Evolutionary conservation across 2,797 vertebrate species (phyloP).

Genomic region (Lerista edwardsae): DNA sequence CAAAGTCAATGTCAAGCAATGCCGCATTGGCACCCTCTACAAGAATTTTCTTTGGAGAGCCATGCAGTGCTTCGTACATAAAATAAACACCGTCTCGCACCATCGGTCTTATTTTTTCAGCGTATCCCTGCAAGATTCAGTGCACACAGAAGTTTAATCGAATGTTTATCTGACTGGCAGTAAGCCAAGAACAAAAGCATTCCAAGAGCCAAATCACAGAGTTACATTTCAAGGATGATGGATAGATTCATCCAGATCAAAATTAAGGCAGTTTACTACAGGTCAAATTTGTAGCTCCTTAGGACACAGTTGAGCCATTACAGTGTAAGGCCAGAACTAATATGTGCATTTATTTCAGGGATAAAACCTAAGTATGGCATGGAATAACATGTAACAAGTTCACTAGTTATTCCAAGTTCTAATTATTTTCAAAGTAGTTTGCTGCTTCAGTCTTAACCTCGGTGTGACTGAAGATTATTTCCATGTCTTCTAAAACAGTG

Average conservation of each 20-base stretch:
- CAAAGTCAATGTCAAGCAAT: slow-evolving; percentile 98
- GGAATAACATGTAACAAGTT: too few relatives aligned
- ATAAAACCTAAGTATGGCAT: background rate
- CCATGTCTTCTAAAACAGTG: background rate
- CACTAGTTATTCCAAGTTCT: too few relatives aligned
- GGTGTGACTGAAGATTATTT: background rate
- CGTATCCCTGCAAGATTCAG: slow-evolving; percentile 82
- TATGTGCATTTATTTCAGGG: background rate
- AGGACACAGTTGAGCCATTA: too few relatives aligned
- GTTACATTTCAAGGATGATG: background rate
- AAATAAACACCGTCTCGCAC: slow-evolving; percentile 96
- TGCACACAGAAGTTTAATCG: background rate
- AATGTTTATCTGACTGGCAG: background rate
- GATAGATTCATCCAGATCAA: background rate
- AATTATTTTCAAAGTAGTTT: background rate
- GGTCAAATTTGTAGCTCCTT: background rate
- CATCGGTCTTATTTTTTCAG: slow-evolving; percentile 94
- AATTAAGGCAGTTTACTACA: background rate
- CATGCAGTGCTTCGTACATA: slow-evolving; percentile 96
- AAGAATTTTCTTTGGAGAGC: slow-evolving; percentile 92
- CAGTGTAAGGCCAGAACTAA: background rate
- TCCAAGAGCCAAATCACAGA: background rate
- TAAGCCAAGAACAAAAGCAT: slow-evolving; percentile 28
- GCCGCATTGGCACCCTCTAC: slow-evolving; percentile 98
- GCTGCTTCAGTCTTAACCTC: background rate